phyloP scores from a whole-genome alignment of 2,113 vertebrate species.

The Motacilla tschutschensis region DNA sequence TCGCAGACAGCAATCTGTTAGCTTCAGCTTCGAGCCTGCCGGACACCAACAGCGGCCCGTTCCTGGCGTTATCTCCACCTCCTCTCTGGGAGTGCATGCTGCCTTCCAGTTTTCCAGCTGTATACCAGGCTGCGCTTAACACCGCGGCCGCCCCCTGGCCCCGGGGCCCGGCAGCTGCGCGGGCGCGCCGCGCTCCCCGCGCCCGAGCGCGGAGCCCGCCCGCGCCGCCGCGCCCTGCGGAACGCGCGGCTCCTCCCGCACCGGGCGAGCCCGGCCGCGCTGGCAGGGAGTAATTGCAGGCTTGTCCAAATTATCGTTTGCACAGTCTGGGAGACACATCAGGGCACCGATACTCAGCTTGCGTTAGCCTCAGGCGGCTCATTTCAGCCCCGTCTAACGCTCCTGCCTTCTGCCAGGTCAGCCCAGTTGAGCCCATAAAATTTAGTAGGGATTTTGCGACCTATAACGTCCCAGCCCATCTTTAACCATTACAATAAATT shows the following conservation, averaged over 20 bases:
- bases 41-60: neutral
- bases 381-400: neutral
- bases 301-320: neutral
- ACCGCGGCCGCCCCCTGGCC: neutral
- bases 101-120: neutral
- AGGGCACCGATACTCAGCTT: neutral
- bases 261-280: neutral
- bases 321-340: neutral
- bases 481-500: neutral
- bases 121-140: slow-evolving; percentile 10
- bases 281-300: neutral
- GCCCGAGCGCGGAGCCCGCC: neutral
- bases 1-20: neutral
- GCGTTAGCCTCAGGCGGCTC: neutral
- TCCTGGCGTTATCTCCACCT: neutral
- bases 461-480: neutral
- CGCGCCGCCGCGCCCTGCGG: neutral
- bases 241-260: neutral
- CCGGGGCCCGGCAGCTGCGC: slow-evolving; percentile 1
- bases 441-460: neutral
- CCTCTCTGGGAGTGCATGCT: fast-evolving
- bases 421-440: neutral
- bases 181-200: neutral
- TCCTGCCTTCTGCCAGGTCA: neutral
- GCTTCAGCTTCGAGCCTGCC: neutral